A percentile compares a stretch with the other conserved stretches of the same genome.
Evolutionary conservation across 2,888 invertebrate genomes (phyloP).

Genomic region (Atrina japonica): DNA sequence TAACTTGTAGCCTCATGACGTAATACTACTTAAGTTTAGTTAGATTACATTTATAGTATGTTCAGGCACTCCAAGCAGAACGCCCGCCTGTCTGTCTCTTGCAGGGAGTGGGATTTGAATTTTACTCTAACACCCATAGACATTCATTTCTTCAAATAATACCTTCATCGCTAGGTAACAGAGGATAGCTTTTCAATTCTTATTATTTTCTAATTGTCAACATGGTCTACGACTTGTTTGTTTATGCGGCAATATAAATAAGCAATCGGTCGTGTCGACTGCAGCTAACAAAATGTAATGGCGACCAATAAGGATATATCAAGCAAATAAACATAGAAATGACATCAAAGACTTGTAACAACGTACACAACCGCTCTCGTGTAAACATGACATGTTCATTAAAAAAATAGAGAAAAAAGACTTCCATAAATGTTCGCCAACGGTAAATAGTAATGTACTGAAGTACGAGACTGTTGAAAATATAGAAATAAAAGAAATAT

Average conservation of each 20-base stretch:
- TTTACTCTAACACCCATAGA: not conserved
- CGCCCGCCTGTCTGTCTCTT: conserved; percentile 26
- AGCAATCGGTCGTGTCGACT: conserved; percentile 18
- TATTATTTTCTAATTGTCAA: not conserved
- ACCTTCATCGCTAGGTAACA: conserved; percentile 24
- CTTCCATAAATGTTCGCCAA: no score
- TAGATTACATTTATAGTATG: no score
- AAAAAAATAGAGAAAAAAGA: no score
- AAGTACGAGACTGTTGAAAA: no score
- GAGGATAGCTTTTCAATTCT: conserved; percentile 20
- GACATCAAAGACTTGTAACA: conserved; percentile 8
- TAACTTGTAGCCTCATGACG: no score
- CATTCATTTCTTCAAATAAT: not conserved
- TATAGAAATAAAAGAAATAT: no score
- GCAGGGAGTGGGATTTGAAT: no score
- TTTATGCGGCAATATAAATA: conserved; percentile 21
- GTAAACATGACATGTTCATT: no score
- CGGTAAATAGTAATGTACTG: no score
- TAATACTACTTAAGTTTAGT: no score
- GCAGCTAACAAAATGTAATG: conserved; percentile 13
- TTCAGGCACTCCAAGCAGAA: no score
- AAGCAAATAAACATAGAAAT: conserved; percentile 8
- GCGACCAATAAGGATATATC: conserved; percentile 19
- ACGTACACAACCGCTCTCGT: no score
- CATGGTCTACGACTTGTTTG: conserved; percentile 15